Percentiles rank a stretch among this genome's conserved stretches.
These are phyloP conservation scores for Tuberolachnus salignus DNA, from an alignment of 2,888 invertebrate species.

Conservation along the genomic window DNA sequence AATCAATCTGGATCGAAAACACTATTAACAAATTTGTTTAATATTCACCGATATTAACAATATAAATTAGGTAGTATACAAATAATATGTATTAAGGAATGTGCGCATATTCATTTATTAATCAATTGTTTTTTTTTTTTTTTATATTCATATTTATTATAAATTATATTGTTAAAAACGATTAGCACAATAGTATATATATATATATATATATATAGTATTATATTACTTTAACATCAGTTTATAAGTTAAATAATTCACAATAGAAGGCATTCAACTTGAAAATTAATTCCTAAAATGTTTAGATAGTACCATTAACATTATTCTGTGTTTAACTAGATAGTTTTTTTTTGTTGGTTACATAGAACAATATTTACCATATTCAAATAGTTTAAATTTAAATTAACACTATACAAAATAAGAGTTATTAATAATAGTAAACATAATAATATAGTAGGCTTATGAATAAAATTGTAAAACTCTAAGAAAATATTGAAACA, in stretches of 20 bases:
- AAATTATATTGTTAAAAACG: too few relatives aligned
- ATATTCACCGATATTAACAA: not conserved
- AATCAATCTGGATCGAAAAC: not conserved
- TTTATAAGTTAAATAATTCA: constrained; percentile 16
- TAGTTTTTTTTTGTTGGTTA: not conserved
- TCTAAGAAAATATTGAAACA: not conserved
- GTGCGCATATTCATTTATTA: not conserved
- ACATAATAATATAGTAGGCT: not conserved
- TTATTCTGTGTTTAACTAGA: not conserved
- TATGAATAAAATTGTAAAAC: constrained; percentile 6
- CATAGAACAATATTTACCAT: not conserved
- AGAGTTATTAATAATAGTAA: constrained; percentile 6
- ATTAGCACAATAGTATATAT: not conserved
- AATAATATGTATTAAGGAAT: not conserved
- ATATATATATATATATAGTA: too few relatives aligned
- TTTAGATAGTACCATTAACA: not conserved
- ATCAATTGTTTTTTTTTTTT: too few relatives aligned
- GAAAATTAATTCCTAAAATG: not conserved
- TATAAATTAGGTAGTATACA: not conserved
- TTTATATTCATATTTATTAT: too few relatives aligned
- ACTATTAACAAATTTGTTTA: not conserved
- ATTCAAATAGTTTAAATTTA: constrained; percentile 1
- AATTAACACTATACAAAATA: constrained; percentile 31
- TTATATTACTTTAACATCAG: not conserved
- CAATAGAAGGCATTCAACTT: not conserved